These are phyloP conservation scores for Apteryx mantelli DNA, from an alignment of 2,113 vertebrate species.

Conservation along the genomic window DNA sequence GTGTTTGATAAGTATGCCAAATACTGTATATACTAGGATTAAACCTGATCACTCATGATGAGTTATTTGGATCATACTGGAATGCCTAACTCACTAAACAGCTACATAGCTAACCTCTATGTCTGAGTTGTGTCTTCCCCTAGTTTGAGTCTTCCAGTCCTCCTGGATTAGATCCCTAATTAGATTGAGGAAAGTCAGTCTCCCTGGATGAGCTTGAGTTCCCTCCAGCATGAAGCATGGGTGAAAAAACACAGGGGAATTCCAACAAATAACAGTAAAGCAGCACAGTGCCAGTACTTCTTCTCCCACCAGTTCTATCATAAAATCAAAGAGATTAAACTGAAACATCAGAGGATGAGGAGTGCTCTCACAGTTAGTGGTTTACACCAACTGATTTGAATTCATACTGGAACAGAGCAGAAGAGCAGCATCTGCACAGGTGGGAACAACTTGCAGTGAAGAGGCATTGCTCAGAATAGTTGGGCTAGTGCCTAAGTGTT, in stretches of 20 bases:
- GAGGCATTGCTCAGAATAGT: background rate
- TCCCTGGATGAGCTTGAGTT: background rate
- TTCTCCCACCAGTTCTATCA: background rate
- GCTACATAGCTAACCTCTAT: background rate
- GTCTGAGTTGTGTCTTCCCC: background rate
- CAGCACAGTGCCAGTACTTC: background rate
- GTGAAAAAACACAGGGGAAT: background rate
- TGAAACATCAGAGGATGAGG: background rate
- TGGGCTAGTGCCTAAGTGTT: background rate
- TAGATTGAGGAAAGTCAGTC: background rate
- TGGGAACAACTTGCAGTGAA: background rate
- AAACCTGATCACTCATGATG: background rate
- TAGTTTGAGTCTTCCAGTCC: background rate
- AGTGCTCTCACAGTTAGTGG: background rate
- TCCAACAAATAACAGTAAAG: background rate
- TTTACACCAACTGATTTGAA: background rate
- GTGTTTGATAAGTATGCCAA: background rate
- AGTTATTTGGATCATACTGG: background rate
- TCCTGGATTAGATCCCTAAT: background rate
- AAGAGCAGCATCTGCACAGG: background rate
- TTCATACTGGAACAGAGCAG: background rate
- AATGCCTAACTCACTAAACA: background rate
- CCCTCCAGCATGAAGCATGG: background rate
- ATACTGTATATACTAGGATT: background rate
- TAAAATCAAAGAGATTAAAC: background rate